phyloP scores from a whole-genome alignment of 2,888 invertebrate genomes.

The Cyclophora albipunctata region DNA sequence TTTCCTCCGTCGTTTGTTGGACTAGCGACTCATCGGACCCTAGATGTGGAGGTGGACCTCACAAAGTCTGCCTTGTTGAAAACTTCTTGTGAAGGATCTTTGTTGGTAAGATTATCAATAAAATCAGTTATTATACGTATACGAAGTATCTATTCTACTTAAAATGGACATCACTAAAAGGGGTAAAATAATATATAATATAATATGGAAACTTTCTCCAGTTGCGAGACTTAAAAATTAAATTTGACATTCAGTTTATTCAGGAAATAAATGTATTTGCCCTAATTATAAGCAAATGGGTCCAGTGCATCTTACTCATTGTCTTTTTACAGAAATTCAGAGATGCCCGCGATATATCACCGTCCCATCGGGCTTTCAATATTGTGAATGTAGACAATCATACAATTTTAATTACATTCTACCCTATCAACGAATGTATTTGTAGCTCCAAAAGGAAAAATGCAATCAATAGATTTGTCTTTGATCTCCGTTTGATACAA shows the following conservation, averaged over 20 bases:
- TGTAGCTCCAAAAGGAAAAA: slow-evolving; percentile 42
- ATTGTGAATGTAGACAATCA: slow-evolving; percentile 33
- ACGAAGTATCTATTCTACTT: too few species aligned
- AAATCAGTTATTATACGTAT: too few species aligned
- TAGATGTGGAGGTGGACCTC: slow-evolving; percentile 50
- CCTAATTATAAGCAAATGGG: too few species aligned
- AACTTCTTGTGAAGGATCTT: slow-evolving; percentile 44
- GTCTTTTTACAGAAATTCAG: slow-evolving; percentile 47
- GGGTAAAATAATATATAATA: too few species aligned
- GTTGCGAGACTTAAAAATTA: too few species aligned
- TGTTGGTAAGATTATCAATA: slow-evolving; percentile 36
- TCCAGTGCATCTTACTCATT: background rate
- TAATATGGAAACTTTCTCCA: too few species aligned
- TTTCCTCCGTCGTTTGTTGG: slow-evolving; percentile 58
- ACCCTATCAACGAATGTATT: slow-evolving; percentile 56
- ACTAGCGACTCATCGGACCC: slow-evolving; percentile 37
- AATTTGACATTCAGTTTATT: too few species aligned
- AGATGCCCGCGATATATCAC: slow-evolving; percentile 59
- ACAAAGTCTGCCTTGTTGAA: slow-evolving; percentile 49
- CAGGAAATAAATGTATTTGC: too few species aligned
- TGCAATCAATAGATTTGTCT: slow-evolving; percentile 48
- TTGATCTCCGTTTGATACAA: slow-evolving; percentile 55
- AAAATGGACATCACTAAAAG: too few species aligned
- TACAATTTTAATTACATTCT: slow-evolving; percentile 46
- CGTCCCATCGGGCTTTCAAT: slow-evolving; percentile 57